A percentile compares a stretch with the other conserved stretches of the same genome.
Conservation (phyloP, 1,140 invertebrate species). For the Anthonomus grandis region DNA sequence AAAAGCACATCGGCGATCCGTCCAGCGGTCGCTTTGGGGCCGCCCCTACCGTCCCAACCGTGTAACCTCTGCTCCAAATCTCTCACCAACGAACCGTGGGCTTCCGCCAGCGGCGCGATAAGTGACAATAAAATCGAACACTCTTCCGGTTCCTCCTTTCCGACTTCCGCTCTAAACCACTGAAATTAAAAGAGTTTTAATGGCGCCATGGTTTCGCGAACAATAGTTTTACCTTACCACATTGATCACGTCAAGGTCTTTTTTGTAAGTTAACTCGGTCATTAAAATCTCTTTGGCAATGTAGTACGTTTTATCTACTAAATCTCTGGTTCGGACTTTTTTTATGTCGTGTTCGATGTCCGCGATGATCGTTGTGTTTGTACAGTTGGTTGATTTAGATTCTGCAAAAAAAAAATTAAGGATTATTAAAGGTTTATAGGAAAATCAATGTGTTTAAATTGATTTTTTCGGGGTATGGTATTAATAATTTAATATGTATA, state of each 20-base stretch:
- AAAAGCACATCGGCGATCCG: constrained; percentile 68
- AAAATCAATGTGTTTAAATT: no score
- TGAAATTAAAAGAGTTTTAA: constrained; percentile 40
- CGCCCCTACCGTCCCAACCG: constrained; percentile 52
- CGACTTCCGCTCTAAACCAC: constrained; percentile 67
- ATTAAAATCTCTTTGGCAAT: constrained; percentile 92
- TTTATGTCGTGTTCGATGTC: constrained; percentile 47
- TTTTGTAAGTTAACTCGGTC: constrained; percentile 94
- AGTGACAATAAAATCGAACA: constrained; percentile 50
- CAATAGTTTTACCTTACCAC: constrained; percentile 63
- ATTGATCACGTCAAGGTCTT: constrained; percentile 90
- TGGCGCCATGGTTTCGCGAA: no score
- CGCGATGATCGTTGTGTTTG: constrained; percentile 40
- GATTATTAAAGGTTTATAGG: no score
- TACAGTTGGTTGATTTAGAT: constrained; percentile 15
- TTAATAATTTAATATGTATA: no score
- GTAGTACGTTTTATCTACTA: constrained; percentile 80
- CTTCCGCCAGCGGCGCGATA: constrained; percentile 58
- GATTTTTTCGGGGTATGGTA: no score
- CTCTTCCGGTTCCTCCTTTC: constrained; percentile 56
- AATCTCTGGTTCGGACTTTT: constrained; percentile 34
- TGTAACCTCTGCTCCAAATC: constrained; percentile 55
- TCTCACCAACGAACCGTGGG: constrained; percentile 56
- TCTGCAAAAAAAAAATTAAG: constrained; percentile 2
- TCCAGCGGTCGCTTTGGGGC: constrained; percentile 50